Conservation (phyloP, 2,888 invertebrate species). For the Apamea crenata region DNA sequence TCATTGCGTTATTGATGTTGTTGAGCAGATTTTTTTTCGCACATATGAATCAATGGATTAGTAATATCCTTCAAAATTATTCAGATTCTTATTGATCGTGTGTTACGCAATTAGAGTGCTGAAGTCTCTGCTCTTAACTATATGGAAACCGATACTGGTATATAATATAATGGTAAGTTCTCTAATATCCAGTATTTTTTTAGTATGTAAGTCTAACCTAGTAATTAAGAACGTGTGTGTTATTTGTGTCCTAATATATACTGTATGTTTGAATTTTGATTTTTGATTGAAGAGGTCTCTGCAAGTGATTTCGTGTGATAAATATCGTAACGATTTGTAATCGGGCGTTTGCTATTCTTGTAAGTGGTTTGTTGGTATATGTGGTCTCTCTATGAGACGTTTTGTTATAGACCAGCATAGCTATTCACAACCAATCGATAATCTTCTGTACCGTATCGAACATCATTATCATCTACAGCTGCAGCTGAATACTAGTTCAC, state of each 20-base stretch:
- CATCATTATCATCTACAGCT: no score
- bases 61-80: no score
- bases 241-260: constrained; percentile 14
- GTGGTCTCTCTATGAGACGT: background rate
- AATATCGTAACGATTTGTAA: background rate
- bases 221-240: constrained; percentile 21
- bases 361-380: background rate
- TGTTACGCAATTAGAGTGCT: no score
- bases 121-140: background rate
- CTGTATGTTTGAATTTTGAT: constrained; percentile 5
- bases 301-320: constrained; percentile 30
- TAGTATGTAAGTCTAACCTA: constrained; percentile 15
- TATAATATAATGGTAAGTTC: constrained; percentile 9
- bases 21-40: no score
- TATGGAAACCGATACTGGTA: background rate
- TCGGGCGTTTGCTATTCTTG: background rate
- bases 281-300: constrained; percentile 10
- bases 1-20: no score
- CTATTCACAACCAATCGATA: no score
- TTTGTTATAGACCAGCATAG: background rate
- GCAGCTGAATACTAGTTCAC: no score
- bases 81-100: no score
- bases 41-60: no score
- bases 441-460: no score
- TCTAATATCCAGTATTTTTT: constrained; percentile 24